Evolutionary conservation across 2,888 invertebrate species (phyloP), one percentile per base, ranked within the genome.

Genomic region (Monoplex corrugatus): DNA sequence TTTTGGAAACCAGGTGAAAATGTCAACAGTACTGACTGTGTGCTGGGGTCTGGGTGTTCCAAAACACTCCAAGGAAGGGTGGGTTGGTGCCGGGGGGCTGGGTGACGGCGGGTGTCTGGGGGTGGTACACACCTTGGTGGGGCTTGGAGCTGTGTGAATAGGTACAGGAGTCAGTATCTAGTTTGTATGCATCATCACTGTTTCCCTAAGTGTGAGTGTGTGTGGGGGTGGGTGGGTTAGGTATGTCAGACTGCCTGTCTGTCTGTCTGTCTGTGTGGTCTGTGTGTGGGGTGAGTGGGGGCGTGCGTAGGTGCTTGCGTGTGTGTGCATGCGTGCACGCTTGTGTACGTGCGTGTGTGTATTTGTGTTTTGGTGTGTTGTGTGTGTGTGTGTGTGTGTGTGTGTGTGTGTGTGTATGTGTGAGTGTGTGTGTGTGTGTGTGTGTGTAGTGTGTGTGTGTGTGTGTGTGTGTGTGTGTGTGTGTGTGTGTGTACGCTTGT

Each of bases 1-100:
- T n/a, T n/a, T n/a, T n/a, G n/a, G n/a, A n/a, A n/a, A n/a, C n/a
- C n/a, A n/a, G n/a, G n/a, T n/a, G n/a, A n/a, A n/a, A n/a, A n/a
- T n/a, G n/a, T n/a, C n/a, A n/a, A n/a, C n/a, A 78, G 2, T 19
- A 50, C 83, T 35, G 16, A 83, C 83, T 50, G 32, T 83, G 83
- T 6, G n/a, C 35, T 16, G 83, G 50, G 23, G 6, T 83, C 23
- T 35, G 23, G 19, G 84, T 84, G 84, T 84, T 84, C 84, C 84
- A 84, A 38, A 84, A 84, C 3, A 84, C 84, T 19, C 78, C 78
- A 1, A 57, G 45, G 84, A 84, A 84, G 38, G 84, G 44, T 5
- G 84, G 45, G 38, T 84, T 84, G 35, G 78, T 80, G 40, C 32
- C 44, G 10, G 84, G 84, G 1, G 83, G 28, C 45, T 45, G 32